A percentile compares a stretch with the other conserved stretches of the same genome.
Evolutionary conservation across 2,113 vertebrate species (phyloP).

Genomic region (Miniopterus natalensis): DNA sequence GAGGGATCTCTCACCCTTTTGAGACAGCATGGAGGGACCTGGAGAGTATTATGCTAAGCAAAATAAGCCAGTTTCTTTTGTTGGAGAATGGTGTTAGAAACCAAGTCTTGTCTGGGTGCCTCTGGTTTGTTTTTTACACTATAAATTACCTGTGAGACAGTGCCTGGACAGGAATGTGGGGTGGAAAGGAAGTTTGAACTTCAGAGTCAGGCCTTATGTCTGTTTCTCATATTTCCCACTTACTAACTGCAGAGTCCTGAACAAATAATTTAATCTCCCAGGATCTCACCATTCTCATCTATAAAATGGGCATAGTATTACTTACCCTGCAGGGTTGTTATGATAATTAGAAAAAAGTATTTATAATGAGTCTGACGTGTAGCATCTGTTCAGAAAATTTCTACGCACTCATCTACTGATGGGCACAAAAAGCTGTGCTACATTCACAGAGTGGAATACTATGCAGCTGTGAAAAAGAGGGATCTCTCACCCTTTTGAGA

Average conservation of each 20-base stretch:
- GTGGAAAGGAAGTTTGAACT: constrained; percentile 10
- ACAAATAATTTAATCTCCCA: neutral
- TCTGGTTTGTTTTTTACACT: neutral
- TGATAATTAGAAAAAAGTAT: neutral
- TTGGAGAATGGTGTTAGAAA: neutral
- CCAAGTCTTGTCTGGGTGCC: neutral
- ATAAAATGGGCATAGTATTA: constrained; percentile 1
- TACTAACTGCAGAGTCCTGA: neutral
- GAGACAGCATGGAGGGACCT: too few species aligned
- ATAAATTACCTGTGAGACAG: neutral
- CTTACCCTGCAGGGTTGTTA: neutral
- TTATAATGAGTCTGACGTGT: neutral
- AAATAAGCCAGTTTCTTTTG: neutral
- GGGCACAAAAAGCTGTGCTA: too few species aligned
- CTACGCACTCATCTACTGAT: too few species aligned
- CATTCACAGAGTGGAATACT: too few species aligned
- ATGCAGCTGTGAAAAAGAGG: too few species aligned
- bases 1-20: neutral
- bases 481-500: too few species aligned
- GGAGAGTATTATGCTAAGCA: too few species aligned
- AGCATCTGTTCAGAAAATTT: constrained; percentile 43
- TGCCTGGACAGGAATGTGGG: neutral
- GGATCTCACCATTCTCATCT: constrained; percentile 12
- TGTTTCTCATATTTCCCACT: neutral
- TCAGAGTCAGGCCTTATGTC: neutral